Evolutionary conservation across 2,888 invertebrate genomes (phyloP), one percentile per base, ranked within the genome.

Genomic region (Apodemia zela): DNA sequence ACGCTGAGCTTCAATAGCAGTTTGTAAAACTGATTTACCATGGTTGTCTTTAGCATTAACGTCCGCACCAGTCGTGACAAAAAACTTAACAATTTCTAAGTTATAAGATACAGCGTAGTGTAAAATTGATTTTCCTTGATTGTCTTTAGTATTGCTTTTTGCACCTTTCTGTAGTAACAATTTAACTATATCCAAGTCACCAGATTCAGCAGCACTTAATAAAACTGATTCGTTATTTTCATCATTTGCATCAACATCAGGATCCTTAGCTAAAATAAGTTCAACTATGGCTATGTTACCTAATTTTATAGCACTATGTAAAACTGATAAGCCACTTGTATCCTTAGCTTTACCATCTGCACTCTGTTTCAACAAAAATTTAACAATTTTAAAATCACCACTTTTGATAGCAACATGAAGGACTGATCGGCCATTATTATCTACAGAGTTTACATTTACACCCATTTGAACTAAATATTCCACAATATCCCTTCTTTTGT

Each of bases 41-140:
- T 21, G 51, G 10, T 18, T 10, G 17, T 18, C 51, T 18, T 11
- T 51, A 18, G 10, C 11, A 51, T 51, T 51, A 18, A 51, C 21
- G 11, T 51, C 18, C 4, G 11, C 51, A 51, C 51, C 51, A 21
- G 21, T 10, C 10, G 51, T 10, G 17, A 51, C 10, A 11, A 51
- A 11, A 51, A 18, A 51, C 10, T 51, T 51, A 11, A 51, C 51
- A 18, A 51, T 18, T 18, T 51, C 21, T 18, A 51, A 51, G 51
- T 51, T 17, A 18, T 18, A 18, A 51, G 51, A 51, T 11, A 21
- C 51, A 51, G 21, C 51, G 51, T 51, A 51, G 42, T 60, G 38
- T 18, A 60, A 60, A 45, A 42, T 15, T 45, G 21, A 42, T 13
- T 17, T 33, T 11, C 60, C 45, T 38, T 49, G 13, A 15, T 45